Percentiles rank a stretch among this genome's conserved stretches.
Conservation (phyloP, 2,113 vertebrate genomes). For the Bolborhynchus lineola region DNA sequence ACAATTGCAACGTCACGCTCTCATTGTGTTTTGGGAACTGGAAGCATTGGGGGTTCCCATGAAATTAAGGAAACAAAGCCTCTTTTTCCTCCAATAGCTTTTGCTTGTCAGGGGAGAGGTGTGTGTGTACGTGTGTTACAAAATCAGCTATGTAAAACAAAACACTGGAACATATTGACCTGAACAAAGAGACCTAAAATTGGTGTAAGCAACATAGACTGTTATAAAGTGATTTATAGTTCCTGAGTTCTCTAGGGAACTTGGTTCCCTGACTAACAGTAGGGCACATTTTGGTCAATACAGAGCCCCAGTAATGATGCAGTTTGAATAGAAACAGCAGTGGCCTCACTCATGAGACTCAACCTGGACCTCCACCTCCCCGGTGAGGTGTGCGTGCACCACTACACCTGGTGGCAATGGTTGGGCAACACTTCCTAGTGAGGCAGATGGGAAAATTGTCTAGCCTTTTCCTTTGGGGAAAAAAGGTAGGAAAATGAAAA, state of each 20-base stretch:
- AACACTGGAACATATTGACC: background rate
- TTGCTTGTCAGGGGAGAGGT: accelerated
- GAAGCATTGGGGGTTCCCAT: constrained; percentile 18
- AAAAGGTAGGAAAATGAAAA: background rate
- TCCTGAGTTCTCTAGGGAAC: background rate
- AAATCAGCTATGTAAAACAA: background rate
- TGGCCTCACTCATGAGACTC: background rate
- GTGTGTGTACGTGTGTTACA: background rate
- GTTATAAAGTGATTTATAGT: background rate
- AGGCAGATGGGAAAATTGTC: background rate
- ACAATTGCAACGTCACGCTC: background rate
- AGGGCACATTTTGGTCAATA: background rate
- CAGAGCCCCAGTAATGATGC: background rate
- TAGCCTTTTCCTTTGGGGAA: background rate
- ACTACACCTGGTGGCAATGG: background rate
- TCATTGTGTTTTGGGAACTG: constrained; percentile 20
- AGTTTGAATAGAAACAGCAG: background rate
- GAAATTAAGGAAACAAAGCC: constrained; percentile 19
- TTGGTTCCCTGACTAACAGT: background rate
- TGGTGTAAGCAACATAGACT: background rate
- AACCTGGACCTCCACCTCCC: background rate
- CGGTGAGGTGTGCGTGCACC: background rate
- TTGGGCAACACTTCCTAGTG: background rate
- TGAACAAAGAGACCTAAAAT: background rate
- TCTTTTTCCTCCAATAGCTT: constrained; percentile 21